Evolutionary conservation across 2,888 invertebrate species (phyloP), one percentile per base, ranked within the genome.

Genomic region (Gerris lacustris): DNA sequence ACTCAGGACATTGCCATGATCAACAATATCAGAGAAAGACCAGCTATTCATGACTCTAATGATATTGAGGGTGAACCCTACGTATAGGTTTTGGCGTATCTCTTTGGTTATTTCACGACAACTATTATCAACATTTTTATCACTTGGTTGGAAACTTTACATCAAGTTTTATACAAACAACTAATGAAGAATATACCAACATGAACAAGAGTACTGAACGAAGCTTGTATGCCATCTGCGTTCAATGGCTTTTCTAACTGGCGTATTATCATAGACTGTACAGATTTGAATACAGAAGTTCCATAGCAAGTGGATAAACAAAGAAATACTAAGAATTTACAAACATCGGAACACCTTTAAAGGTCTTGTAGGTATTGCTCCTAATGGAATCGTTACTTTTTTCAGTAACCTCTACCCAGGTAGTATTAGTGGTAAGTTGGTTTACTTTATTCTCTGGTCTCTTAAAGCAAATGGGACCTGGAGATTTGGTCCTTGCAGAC

Each of bases 401-500:
- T n/a, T n/a, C n/a, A n/a, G n/a, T n/a, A n/a, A n/a, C n/a, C n/a
- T n/a, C n/a, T n/a, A n/a, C n/a, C n/a, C n/a, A n/a, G n/a, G n/a
- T n/a, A n/a, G n/a, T n/a, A n/a, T n/a, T n/a, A n/a, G n/a, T n/a
- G n/a, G n/a, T n/a, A n/a, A n/a, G n/a, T n/a, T n/a, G n/a, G n/a
- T n/a, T n/a, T n/a, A n/a, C n/a, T n/a, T n/a, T n/a, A n/a, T n/a
- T n/a, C n/a, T n/a, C n/a, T n/a, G n/a, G 73, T 44, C 70, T 67
- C 45, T 74, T 76, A 68, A 71, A 70, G 63, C 17, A 66, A 2
- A 76, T 74, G 1, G 75, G 73, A 73, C n/a, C 69, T 71, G 45
- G n/a, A n/a, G n/a, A n/a, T n/a, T n/a, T n/a, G 72, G 73, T 6
- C n/a, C n/a, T n/a, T n/a, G n/a, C n/a, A n/a, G n/a, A n/a, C n/a